Evolutionary conservation across 2,888 invertebrate species (phyloP).

Genomic region (Cordylochernes scorpioides): DNA sequence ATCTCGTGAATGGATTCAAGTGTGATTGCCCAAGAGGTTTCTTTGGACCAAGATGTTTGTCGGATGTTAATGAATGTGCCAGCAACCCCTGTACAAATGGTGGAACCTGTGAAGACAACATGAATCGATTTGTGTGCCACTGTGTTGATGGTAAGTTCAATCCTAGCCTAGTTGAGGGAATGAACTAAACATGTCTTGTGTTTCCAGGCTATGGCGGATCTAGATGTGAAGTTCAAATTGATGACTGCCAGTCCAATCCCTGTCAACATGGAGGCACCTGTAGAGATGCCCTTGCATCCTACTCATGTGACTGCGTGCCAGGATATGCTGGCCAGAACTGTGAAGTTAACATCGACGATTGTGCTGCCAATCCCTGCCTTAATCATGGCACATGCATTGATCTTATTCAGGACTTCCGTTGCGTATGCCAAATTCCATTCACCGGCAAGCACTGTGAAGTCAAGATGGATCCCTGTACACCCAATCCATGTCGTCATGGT

Average conservation of each 20-base stretch:
- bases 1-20: slow-evolving; percentile 80
- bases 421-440: slow-evolving; percentile 66
- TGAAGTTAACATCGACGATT: slow-evolving; percentile 78
- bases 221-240: slow-evolving; percentile 62
- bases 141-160: slow-evolving; percentile 32
- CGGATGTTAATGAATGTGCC: slow-evolving; percentile 77
- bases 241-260: slow-evolving; percentile 76
- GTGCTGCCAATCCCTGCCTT: slow-evolving; percentile 53
- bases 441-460: slow-evolving; percentile 67
- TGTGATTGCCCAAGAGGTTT: slow-evolving; percentile 71
- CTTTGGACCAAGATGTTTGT: slow-evolving; percentile 73
- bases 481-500: slow-evolving; percentile 49
- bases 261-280: slow-evolving; percentile 80
- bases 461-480: slow-evolving; percentile 53
- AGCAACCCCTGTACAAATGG: slow-evolving; percentile 33
- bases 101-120: slow-evolving; percentile 19
- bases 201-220: slow-evolving; percentile 48
- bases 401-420: slow-evolving; percentile 60
- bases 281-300: slow-evolving; percentile 28
- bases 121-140: slow-evolving; percentile 37
- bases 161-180: not conserved
- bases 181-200: not conserved
- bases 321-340: slow-evolving; percentile 36
- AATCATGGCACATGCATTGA: slow-evolving; percentile 77
- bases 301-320: slow-evolving; percentile 58